phyloP scores from a whole-genome alignment of 30 jellyfish, hydroid and myxozoan genomes.

The Hydra vulgaris region DNA sequence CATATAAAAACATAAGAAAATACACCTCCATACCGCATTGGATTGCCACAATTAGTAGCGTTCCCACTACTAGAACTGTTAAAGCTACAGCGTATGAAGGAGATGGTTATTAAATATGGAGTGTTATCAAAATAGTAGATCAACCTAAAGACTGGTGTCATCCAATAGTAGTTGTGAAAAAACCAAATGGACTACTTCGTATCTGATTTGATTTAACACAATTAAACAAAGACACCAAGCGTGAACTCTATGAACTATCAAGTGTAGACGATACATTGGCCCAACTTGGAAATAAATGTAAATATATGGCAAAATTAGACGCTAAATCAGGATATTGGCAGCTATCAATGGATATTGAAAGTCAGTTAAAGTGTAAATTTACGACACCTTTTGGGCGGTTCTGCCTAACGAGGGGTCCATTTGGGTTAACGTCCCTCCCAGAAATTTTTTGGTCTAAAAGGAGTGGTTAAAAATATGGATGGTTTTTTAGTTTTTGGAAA shows the following conservation, averaged over 20 bases:
- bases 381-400: slow-evolving; percentile 46
- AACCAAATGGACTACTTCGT: slow-evolving; percentile 12
- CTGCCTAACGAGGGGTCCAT: slow-evolving; percentile 38
- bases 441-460: slow-evolving; percentile 21
- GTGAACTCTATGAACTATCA: slow-evolving; percentile 23
- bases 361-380: slow-evolving; percentile 41
- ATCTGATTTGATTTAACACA: slow-evolving; percentile 29
- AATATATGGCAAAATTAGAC: slow-evolving; percentile 35
- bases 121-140: slow-evolving; percentile 32
- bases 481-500: slow-evolving; percentile 18
- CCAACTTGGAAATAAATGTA: slow-evolving; percentile 19
- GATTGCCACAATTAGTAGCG: slow-evolving; percentile 29
- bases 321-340: slow-evolving; percentile 73
- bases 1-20: slow-evolving; percentile 13
- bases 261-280: slow-evolving; percentile 29
- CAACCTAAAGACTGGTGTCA: slow-evolving; percentile 54
- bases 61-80: slow-evolving; percentile 31
- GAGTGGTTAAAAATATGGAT: slow-evolving; percentile 22
- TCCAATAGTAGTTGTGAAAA: slow-evolving; percentile 27
- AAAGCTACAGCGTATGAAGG: slow-evolving; percentile 20
- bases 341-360: slow-evolving; percentile 17
- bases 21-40: slow-evolving; percentile 23
- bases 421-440: slow-evolving; percentile 35
- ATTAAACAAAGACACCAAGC: neutral
- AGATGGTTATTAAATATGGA: no score